A percentile compares a stretch with the other conserved stretches of the same genome.
Conservation (phyloP, 2,113 vertebrate species). For the Datnioides undecimradiatus region DNA sequence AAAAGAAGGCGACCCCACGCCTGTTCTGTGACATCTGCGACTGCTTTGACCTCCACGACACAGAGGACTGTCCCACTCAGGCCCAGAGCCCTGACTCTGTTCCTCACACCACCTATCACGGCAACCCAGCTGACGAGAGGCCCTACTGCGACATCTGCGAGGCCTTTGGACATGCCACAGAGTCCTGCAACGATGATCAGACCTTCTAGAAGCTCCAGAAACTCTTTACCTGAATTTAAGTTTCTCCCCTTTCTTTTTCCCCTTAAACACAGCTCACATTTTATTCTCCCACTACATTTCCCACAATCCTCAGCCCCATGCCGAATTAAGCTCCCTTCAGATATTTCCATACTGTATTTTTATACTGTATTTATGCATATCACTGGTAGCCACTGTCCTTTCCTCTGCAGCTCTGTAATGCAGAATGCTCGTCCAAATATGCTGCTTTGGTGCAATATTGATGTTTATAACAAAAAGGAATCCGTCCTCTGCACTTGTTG, state of each 20-base stretch:
- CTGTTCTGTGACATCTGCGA: conserved; percentile 99
- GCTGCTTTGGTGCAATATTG: conserved; percentile 77
- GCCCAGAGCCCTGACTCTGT: conserved; percentile 91
- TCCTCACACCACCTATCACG: conserved; percentile 90
- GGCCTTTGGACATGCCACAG: conserved; percentile 93
- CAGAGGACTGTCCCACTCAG: conserved; percentile 97
- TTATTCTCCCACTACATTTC: not conserved
- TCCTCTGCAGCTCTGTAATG: conserved; percentile 26
- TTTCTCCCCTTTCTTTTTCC: not conserved
- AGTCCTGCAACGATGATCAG: conserved; percentile 94
- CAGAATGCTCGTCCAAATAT: conserved; percentile 69
- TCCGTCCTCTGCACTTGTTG: conserved; percentile 46
- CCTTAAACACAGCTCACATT: conserved; percentile 1
- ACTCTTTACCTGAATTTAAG: not conserved
- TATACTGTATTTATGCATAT: conserved; percentile 76
- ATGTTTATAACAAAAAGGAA: conserved; percentile 54
- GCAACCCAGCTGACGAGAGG: conserved; percentile 87
- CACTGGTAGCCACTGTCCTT: conserved; percentile 59
- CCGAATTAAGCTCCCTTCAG: conserved; percentile 54
- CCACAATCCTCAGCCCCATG: conserved; percentile 4
- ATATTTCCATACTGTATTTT: conserved; percentile 78
- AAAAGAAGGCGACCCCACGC: conserved; percentile 89
- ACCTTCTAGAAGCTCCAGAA: conserved; percentile 87
- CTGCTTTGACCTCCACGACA: conserved; percentile 97
- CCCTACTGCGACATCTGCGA: conserved; percentile 98